phyloP scores from a whole-genome alignment of 2,888 invertebrate genomes.

The Peribatodes rhomboidaria region DNA sequence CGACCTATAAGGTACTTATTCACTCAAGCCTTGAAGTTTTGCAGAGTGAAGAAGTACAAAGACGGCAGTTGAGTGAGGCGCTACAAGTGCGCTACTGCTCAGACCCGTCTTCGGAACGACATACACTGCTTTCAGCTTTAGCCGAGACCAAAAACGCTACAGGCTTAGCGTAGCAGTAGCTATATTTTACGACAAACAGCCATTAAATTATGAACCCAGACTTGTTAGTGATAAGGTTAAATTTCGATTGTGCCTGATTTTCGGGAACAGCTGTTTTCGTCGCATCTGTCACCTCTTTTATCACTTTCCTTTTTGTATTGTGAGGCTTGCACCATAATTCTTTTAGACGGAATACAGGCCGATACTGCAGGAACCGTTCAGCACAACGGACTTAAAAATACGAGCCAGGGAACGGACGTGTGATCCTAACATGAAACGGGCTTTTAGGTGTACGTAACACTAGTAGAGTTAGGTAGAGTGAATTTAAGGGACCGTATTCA shows the following conservation, averaged over 20 bases:
- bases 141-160: slow-evolving; percentile 28
- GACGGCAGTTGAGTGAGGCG: too few species aligned
- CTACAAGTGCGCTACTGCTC: too few species aligned
- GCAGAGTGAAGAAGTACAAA: too few species aligned
- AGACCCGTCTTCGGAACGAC: too few species aligned
- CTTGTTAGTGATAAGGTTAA: slow-evolving; percentile 3
- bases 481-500: too few species aligned
- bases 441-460: too few species aligned
- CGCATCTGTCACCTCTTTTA: slow-evolving; percentile 44
- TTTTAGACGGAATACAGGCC: slow-evolving; percentile 37
- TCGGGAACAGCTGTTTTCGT: slow-evolving; percentile 26
- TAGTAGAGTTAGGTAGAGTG: too few species aligned
- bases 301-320: slow-evolving; percentile 48
- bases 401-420: slow-evolving; percentile 17
- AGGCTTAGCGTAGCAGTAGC: neutral
- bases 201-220: slow-evolving; percentile 2
- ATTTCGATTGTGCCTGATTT: slow-evolving; percentile 3
- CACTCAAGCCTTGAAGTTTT: too few species aligned
- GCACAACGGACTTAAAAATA: slow-evolving; percentile 36
- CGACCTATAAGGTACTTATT: too few species aligned
- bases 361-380: slow-evolving; percentile 37
- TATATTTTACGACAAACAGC: neutral
- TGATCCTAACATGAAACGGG: neutral
- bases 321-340: slow-evolving; percentile 42
- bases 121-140: slow-evolving; percentile 39